Evolutionary conservation across 2,113 vertebrate genomes (phyloP).

Genomic region (Pachyramphus minor): DNA sequence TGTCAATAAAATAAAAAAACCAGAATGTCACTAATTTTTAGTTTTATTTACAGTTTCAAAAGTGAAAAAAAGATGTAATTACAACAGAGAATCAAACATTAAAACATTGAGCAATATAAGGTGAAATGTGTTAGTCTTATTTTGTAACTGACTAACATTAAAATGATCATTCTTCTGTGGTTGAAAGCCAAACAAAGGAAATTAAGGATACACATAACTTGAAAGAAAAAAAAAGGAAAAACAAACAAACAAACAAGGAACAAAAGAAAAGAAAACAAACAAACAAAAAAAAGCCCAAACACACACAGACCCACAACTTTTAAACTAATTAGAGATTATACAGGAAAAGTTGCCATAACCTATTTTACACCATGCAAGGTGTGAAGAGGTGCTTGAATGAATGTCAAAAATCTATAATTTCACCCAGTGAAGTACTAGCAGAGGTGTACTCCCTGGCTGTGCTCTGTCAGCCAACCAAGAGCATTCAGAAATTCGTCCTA

Average conservation of each 20-base stretch:
- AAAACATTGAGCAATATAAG: background rate
- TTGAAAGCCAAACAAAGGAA: background rate
- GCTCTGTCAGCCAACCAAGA: background rate
- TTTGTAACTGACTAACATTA: background rate
- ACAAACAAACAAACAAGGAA: accelerated
- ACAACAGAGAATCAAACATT: background rate
- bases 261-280: background rate
- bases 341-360: background rate
- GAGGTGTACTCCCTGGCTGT: background rate
- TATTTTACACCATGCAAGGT: background rate
- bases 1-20: background rate
- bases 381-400: background rate
- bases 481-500: background rate
- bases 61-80: background rate
- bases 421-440: background rate
- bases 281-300: accelerated
- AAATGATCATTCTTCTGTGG: background rate
- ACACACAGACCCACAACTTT: background rate
- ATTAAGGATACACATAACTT: background rate
- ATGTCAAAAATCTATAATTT: background rate
- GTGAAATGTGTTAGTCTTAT: background rate
- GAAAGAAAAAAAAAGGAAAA: background rate
- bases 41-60: background rate
- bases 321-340: background rate
- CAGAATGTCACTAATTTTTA: background rate